A percentile compares a stretch with the other conserved stretches of the same genome.
phyloP scores from a whole-genome alignment of 2,113 vertebrate genomes.

The Machaerirhynchus nigripectus region DNA sequence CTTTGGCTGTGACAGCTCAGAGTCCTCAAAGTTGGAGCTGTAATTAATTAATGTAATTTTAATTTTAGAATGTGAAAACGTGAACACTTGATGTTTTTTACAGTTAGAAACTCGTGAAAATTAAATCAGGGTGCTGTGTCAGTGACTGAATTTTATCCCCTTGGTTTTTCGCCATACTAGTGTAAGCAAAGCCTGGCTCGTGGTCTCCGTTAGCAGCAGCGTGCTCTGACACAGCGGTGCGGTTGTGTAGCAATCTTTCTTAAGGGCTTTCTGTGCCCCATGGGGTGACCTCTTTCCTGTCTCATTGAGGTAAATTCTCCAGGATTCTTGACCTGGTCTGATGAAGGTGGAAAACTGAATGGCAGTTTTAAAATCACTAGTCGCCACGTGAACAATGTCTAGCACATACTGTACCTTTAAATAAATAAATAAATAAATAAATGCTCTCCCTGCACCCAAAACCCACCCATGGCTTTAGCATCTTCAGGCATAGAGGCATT shows the following conservation, averaged over 20 bases:
- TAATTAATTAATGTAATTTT: background rate
- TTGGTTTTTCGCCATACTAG: background rate
- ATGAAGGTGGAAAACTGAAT: background rate
- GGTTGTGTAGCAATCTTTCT: background rate
- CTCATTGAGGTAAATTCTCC: constrained; percentile 25
- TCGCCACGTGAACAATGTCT: background rate
- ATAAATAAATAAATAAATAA: background rate
- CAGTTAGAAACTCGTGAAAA: background rate
- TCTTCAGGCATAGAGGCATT: background rate
- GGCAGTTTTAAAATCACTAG: background rate
- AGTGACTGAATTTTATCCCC: background rate
- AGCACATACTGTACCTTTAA: background rate
- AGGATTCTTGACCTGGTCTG: constrained; percentile 13
- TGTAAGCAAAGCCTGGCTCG: background rate
- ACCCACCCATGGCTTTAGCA: background rate
- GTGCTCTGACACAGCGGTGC: background rate
- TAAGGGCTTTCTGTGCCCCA: background rate
- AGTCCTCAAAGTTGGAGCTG: background rate
- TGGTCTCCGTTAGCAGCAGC: background rate
- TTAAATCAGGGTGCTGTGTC: background rate
- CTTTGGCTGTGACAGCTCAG: background rate
- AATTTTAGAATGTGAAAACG: background rate
- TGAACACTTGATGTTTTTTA: background rate
- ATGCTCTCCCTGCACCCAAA: background rate
- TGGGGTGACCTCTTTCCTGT: background rate